Conservation (phyloP, 2,888 invertebrate species). For the Lepidochrysops patricia region DNA sequence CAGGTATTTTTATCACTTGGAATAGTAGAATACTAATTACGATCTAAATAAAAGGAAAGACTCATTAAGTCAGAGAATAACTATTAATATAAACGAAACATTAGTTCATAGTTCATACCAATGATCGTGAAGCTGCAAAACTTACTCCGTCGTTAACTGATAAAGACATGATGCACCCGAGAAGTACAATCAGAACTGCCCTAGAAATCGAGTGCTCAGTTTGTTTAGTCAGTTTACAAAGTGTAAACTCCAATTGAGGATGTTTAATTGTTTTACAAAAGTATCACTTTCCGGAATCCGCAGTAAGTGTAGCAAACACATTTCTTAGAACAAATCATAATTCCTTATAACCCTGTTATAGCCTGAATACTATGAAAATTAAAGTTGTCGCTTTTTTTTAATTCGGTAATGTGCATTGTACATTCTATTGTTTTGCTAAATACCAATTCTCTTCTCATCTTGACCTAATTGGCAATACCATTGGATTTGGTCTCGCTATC, state of each 20-base stretch:
- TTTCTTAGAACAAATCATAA: neutral
- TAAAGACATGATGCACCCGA: neutral
- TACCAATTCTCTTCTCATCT: neutral
- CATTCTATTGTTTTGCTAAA: neutral
- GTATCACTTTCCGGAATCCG: slow-evolving; percentile 12
- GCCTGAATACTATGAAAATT: too few relatives aligned
- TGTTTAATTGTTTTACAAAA: slow-evolving; percentile 24
- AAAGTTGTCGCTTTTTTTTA: too few relatives aligned
- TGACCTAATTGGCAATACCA: neutral
- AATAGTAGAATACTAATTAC: slow-evolving; percentile 4
- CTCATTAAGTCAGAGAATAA: neutral
- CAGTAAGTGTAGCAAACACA: neutral
- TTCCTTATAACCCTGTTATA: too few relatives aligned
- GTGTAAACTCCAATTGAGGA: slow-evolving; percentile 22
- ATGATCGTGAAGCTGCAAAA: neutral
- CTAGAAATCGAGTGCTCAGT: neutral
- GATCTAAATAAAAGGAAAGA: neutral
- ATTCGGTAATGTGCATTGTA: too few relatives aligned
- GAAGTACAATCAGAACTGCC: neutral
- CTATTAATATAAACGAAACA: too few relatives aligned
- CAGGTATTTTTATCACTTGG: neutral
- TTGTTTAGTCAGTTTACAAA: slow-evolving; percentile 27
- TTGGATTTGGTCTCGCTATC: neutral
- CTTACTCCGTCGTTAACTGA: neutral
- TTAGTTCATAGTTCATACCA: neutral